phyloP scores from a whole-genome alignment of 37 sponge, comb jelly and placozoan species.

The Eunapius fragilis region DNA sequence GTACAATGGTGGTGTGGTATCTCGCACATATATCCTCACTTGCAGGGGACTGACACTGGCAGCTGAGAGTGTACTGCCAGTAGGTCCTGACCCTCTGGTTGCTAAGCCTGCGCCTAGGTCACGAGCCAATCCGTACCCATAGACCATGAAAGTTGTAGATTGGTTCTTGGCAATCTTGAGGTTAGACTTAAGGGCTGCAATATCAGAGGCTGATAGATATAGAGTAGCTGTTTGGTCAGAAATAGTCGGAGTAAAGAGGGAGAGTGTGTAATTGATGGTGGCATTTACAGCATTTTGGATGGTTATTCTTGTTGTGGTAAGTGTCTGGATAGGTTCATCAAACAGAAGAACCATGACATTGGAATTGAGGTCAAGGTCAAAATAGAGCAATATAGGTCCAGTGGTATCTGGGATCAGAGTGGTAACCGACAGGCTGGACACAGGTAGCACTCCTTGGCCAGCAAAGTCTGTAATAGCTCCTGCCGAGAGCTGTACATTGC shows the following conservation, averaged over 20 bases:
- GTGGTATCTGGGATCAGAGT: slow-evolving; percentile 45
- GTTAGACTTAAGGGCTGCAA: slow-evolving; percentile 57
- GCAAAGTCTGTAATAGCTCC: slow-evolving; percentile 58
- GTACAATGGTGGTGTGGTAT: slow-evolving; percentile 65
- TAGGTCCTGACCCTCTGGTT: slow-evolving; percentile 9
- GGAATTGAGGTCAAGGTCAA: slow-evolving; percentile 59
- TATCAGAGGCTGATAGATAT: slow-evolving; percentile 39
- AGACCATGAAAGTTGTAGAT: slow-evolving; percentile 58
- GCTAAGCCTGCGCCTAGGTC: slow-evolving; percentile 53
- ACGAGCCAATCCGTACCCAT: slow-evolving; percentile 43
- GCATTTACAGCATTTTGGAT: slow-evolving; percentile 61
- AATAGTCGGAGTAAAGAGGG: slow-evolving; percentile 28
- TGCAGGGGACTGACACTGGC: slow-evolving; percentile 24
- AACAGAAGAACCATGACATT: slow-evolving; percentile 67
- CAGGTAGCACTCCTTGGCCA: slow-evolving; percentile 41
- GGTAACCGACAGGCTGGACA: not conserved
- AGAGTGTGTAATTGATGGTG: slow-evolving; percentile 44
- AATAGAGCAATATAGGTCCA: slow-evolving; percentile 46
- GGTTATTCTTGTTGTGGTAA: slow-evolving; percentile 62
- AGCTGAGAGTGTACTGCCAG: slow-evolving; percentile 12
- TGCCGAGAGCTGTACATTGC: slow-evolving; percentile 47
- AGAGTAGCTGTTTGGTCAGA: slow-evolving; percentile 46
- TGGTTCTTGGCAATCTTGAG: slow-evolving; percentile 49
- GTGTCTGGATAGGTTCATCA: slow-evolving; percentile 75
- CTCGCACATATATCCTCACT: slow-evolving; percentile 48